Base-by-base conservation (phyloP, 2,113 vertebrate species). In the Oncorhynchus kisutch region DNA sequence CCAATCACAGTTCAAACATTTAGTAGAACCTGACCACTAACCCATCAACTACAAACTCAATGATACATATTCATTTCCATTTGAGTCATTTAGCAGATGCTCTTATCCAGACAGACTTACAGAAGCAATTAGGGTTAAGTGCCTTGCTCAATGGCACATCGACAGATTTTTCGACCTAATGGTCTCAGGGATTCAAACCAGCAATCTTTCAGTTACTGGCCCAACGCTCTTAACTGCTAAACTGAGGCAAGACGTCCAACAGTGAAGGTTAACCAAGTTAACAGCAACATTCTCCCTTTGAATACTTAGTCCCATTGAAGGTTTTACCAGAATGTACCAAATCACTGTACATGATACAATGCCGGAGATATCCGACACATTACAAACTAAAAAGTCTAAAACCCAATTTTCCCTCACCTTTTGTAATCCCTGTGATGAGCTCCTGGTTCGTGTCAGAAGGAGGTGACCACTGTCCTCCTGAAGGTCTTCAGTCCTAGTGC, bases 351-450 rank as follows among this genome's bases (percentile, higher is more conserved):
- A 57, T 20, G 18, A 16, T 20, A 57, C 13, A 14, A 57, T 57
- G 54, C 4, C 22, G 8, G 62, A 22, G 8, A 64, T 31, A 67
- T 12, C 27, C 7, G 16, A n/a, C 65, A 45, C 39, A 45, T 45
- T 5, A 22, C 29, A 67, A 18, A 14, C 16, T 16, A 67, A n/a
- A 34, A 45, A 14, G 16, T 45, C 67, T n/a, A 34, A 31, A 39
- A 68, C 20, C 39, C 5, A 0, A 4, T 76, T 29, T 69, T 74
- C 77, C 88, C 90, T 81, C 91, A 89, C 87, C 85, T 25, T 57
- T 71, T 67, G 39, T 70, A 76, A 48, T 20, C 79, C 69, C 12
- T 24, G 27, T 29, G 72, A 45, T 45, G 39, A 76, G 80, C 71
- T 79, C 27, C 67, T 20, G 84, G 76, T 73, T 78, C 59, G 78